Evolutionary conservation across 2,113 vertebrate genomes (phyloP), one percentile per base, ranked within the genome.

Genomic region (Nestor notabilis): DNA sequence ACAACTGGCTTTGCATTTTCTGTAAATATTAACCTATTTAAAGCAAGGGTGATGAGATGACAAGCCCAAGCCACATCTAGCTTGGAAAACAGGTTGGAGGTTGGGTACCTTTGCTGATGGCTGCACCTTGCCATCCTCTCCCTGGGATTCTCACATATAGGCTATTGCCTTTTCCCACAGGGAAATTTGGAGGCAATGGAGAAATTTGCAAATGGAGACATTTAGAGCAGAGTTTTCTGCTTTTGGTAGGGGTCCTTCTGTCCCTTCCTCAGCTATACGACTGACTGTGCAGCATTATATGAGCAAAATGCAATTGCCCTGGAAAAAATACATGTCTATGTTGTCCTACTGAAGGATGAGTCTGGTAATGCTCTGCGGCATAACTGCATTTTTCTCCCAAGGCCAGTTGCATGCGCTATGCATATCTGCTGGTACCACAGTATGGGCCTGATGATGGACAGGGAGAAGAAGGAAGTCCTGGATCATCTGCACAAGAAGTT

Each of bases 331-430:
- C 9, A 1, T 3, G 5, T 78, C 10, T 72, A 1, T 46, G 27
- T 44, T 39, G 20, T 41, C 39, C 17, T 83, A 0, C 28, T 17
- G 21, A 43, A 25, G 24, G 19, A 33, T 19, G 33, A 55, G 8
- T 11, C 47, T 80, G 44, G 14, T 72, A 25, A 49, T 55, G 39
- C 68, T 80, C 23, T 52, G 35, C 64, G 35, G 16, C 27, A 29
- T 61, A 68, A 25, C 11, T 77, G 58, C 21, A 3, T 24, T 43
- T 37, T 65, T 43, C 5, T 61, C 44, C 55, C 15, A 3, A 2
- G 60, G 29, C 27, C 7, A 37, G 28, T 3, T 0, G 1, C 13
- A 17, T 41, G 41, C 25, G 18, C 33, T 35, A 4, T 10, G 25
- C 24, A 0, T 16, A 20, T 53, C 74, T 82, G 52, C 46, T 85